These are phyloP conservation scores for Acipenser transmontanus DNA, from an alignment of 2,797 vertebrate genomes.

Conservation along the genomic window DNA sequence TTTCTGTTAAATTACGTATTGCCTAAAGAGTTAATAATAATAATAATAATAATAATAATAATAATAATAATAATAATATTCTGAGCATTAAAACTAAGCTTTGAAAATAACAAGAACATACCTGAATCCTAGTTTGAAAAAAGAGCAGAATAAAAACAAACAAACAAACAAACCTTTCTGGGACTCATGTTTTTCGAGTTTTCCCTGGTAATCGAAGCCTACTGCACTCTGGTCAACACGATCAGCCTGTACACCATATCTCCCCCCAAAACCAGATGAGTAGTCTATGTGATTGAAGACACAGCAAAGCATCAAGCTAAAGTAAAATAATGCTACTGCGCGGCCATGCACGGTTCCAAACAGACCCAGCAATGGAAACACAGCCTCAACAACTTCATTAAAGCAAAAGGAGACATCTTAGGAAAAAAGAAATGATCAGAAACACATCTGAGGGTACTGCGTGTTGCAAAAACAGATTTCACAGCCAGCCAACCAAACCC, in stretches of 20 bases:
- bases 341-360: not conserved
- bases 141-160: not conserved
- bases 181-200: constrained; percentile 82
- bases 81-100: no score
- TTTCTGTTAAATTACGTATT: no score
- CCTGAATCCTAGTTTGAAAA: constrained; percentile 12
- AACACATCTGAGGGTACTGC: not conserved
- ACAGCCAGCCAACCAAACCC: not conserved
- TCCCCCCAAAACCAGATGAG: constrained; percentile 84
- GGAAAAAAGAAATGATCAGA: not conserved
- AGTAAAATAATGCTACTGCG: constrained; percentile 21
- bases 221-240: constrained; percentile 80
- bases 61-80: no score
- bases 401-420: constrained; percentile 3
- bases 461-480: not conserved
- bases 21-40: no score
- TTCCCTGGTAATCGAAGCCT: constrained; percentile 85
- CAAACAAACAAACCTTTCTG: constrained; percentile 71
- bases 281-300: constrained; percentile 64
- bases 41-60: no score
- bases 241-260: constrained; percentile 73
- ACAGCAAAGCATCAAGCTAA: not conserved
- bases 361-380: constrained; percentile 8
- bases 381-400: constrained; percentile 1
- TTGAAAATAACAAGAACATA: not conserved